Conservation (phyloP, 2,113 vertebrate species). For the Pitta sordida region DNA sequence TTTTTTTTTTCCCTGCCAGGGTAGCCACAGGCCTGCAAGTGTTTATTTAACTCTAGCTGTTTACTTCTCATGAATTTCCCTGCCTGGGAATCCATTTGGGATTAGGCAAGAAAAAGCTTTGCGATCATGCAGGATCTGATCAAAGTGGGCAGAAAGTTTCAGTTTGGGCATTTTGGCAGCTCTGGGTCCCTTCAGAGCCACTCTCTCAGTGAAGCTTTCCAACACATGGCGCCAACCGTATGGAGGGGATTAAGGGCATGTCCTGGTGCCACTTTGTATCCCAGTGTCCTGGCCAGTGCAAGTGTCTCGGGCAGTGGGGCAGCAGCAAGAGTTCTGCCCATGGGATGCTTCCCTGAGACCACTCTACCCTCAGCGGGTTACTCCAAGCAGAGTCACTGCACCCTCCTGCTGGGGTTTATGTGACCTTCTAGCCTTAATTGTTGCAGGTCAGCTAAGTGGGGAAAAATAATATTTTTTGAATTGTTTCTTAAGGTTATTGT, state of each 20-base stretch:
- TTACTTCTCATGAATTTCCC: not conserved
- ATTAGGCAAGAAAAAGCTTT: not conserved
- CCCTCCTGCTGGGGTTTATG: rapidly evolving
- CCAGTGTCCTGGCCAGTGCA: not conserved
- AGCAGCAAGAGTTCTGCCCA: not conserved
- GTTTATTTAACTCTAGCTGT: slow-evolving; percentile 17
- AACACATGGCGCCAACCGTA: rapidly evolving
- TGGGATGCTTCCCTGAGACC: not conserved
- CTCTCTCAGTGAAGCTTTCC: not conserved
- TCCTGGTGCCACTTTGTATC: not conserved
- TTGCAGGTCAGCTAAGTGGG: not conserved
- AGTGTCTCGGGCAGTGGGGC: rapidly evolving
- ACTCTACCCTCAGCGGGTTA: not conserved
- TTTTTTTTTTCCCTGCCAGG: not conserved
- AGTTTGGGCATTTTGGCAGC: not conserved
- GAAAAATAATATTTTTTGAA: not conserved
- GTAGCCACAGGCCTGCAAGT: not conserved
- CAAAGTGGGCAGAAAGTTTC: not conserved
- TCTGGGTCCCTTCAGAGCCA: not conserved
- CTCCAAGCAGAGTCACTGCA: not conserved
- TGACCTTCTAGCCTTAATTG: not conserved
- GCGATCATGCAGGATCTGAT: not conserved
- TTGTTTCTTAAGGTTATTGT: not conserved
- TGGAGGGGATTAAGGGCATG: not conserved
- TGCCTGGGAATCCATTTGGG: not conserved